A percentile compares a stretch with the other conserved stretches of the same genome.
These are phyloP conservation scores for Anguilla rostrata DNA, from an alignment of 2,113 vertebrate genomes.

Conservation along the genomic window DNA sequence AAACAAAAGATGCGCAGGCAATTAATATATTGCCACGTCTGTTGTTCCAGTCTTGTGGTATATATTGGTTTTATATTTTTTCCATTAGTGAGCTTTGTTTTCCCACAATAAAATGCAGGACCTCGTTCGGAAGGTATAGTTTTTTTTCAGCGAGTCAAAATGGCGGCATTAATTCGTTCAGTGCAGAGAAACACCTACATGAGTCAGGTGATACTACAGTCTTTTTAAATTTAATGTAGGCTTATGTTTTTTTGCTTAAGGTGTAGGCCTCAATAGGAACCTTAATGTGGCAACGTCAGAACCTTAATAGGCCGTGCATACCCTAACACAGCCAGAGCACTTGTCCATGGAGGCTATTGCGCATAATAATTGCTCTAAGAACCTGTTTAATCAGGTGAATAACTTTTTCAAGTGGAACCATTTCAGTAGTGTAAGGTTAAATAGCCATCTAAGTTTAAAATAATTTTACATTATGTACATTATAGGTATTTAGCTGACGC, in stretches of 20 bases:
- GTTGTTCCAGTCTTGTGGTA: neutral
- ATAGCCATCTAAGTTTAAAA: too few relatives aligned
- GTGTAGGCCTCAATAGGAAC: neutral
- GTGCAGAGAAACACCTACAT: neutral
- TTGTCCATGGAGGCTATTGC: neutral
- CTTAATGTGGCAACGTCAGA: neutral
- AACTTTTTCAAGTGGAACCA: neutral
- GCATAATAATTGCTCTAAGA: neutral
- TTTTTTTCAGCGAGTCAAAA: neutral
- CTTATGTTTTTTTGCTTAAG: neutral
- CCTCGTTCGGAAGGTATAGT: neutral
- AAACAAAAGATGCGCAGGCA: neutral
- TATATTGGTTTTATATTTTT: neutral
- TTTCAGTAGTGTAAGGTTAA: too few relatives aligned
- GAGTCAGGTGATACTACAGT: neutral
- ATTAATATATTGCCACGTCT: neutral
- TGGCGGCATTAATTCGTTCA: neutral
- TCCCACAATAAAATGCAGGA: neutral
- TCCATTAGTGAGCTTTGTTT: neutral
- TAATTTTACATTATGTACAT: too few relatives aligned
- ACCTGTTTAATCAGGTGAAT: neutral
- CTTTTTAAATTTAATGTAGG: neutral
- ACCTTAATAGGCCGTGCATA: neutral
- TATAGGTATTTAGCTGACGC: too few relatives aligned
- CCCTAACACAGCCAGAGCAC: neutral